Conservation (phyloP, 2,113 vertebrate genomes). For the Noturus placidus region DNA sequence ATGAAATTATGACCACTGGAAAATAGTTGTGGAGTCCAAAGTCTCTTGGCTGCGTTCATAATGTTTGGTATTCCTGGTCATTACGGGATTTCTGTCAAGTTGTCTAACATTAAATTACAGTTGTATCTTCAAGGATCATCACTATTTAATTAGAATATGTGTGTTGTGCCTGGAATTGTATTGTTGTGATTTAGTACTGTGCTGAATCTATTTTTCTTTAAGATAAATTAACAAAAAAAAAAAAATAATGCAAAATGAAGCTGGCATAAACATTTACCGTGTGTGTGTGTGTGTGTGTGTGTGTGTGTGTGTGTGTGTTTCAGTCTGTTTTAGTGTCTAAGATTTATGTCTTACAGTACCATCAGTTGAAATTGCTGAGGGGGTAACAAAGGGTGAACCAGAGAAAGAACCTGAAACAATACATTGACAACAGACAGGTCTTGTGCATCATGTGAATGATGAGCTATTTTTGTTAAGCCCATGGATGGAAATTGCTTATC, state of each 20-base stretch:
- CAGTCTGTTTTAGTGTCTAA: not conserved
- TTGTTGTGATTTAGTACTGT: not conserved
- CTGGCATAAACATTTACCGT: not conserved
- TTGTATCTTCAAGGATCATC: not conserved
- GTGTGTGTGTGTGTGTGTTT: not conserved
- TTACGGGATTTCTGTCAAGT: not conserved
- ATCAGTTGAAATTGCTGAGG: not conserved
- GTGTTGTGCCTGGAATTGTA: not conserved
- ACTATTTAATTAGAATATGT: too few relatives aligned
- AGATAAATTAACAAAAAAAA: not conserved
- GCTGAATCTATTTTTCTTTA: not conserved
- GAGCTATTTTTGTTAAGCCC: slow-evolving; percentile 25
- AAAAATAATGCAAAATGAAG: not conserved
- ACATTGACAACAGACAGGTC: slow-evolving; percentile 17
- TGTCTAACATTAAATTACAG: slow-evolving; percentile 6
- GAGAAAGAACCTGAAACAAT: not conserved
- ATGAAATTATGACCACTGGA: slow-evolving; percentile 66
- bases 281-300: not conserved
- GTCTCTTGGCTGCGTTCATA: slow-evolving; percentile 53
- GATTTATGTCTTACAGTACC: not conserved
- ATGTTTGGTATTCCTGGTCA: slow-evolving; percentile 20
- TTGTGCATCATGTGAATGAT: slow-evolving; percentile 10
- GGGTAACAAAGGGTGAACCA: not conserved
- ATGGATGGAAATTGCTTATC: slow-evolving; percentile 31
- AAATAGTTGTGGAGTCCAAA: slow-evolving; percentile 59